Evolutionary conservation across 2,888 invertebrate species (phyloP), one percentile per base, ranked within the genome.

Genomic region (Carcina quercana): DNA sequence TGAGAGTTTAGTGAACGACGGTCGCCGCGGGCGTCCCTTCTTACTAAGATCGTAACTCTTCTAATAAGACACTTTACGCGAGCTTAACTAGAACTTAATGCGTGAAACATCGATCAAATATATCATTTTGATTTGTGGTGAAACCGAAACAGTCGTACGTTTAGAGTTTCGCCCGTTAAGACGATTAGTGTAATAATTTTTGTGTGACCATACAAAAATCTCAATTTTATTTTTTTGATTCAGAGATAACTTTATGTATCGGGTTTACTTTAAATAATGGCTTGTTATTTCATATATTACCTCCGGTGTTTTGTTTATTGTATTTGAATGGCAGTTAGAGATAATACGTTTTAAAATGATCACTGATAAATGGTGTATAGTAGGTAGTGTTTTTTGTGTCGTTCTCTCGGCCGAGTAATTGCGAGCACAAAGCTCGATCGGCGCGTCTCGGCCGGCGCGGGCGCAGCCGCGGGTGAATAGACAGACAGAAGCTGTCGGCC

Each of bases 51-150:
- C 74, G 70, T 78, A 78, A 78, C 62, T 79, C 72, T 74, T 72
- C 62, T 69, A 71, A 71, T 72, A 75, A 73, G 72, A 73, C 68
- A 74, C 58, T 69, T 73, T 69, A 74, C 70, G 66, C 63, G 61
- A 66, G 67, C 61, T 67, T 73, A 69, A 68, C 61, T 66, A 67
- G 66, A 61, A 67, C 69, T 67, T 67, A 70, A 69, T 66, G 65
- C 61, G 54, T 56, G 62, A 64, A 65, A 66, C 65, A 67, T 67
- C 59, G 52, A 62, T 69, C 62, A 56, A 59, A 71, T 71, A 71
- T 71, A 63, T 74, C 66, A 72, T 72, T 70, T 67, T 75, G 71
- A 74, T 74, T 73, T 76, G 72, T 74, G 51, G 66, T 59, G 51
- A 64, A 59, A 60, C 62, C 57, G 46, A 68, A 62, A 63, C 59